phyloP scores from a whole-genome alignment of 2,888 invertebrate genomes.

The Acrobasis suavella region DNA sequence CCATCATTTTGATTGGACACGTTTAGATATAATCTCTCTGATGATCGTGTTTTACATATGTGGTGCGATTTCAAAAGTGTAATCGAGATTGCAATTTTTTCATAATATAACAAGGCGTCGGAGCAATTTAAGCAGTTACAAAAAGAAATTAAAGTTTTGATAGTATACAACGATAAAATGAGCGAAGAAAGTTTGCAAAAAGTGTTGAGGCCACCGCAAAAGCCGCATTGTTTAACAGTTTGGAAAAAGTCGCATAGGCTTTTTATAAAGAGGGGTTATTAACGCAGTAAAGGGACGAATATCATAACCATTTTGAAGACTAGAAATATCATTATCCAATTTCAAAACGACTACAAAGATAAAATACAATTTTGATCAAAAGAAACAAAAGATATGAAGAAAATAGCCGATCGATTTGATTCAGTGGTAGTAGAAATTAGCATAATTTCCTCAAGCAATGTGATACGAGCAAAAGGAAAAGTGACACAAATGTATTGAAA shows the following conservation, averaged over 20 bases:
- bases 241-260: conserved; percentile 16
- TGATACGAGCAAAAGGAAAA: conserved; percentile 43
- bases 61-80: neutral
- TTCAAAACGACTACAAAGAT: neutral
- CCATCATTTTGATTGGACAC: conserved; percentile 19
- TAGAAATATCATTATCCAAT: neutral
- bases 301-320: neutral
- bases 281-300: neutral
- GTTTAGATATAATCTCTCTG: conserved; percentile 9
- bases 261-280: conserved; percentile 11
- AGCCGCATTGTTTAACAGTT: conserved; percentile 50
- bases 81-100: neutral
- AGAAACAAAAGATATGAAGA: neutral
- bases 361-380: neutral
- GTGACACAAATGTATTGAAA: conserved; percentile 48
- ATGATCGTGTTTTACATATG: conserved; percentile 17
- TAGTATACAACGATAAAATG: conserved; percentile 42
- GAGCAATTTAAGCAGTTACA: conserved; percentile 7
- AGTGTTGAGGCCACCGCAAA: conserved; percentile 49
- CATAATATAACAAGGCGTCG: neutral
- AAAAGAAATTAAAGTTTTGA: conserved; percentile 7
- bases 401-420: neutral
- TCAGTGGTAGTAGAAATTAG: neutral
- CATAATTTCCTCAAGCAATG: conserved; percentile 24
- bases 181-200: conserved; percentile 57